Evolutionary conservation across 2,888 invertebrate species (phyloP).

Genomic region (Lumbricus terrestris): DNA sequence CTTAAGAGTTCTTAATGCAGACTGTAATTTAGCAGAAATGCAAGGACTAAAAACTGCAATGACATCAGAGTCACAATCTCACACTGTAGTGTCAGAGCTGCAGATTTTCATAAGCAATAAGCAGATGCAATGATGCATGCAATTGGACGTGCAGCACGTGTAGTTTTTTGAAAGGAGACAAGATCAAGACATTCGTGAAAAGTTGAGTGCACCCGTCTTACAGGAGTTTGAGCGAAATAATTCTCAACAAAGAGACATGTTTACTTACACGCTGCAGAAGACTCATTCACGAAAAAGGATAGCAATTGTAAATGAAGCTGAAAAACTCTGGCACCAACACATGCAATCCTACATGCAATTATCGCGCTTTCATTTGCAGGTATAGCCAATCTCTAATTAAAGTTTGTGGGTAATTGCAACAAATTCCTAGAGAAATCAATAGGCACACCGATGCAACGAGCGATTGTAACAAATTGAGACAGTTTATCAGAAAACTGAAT

Average conservation of each 20-base stretch:
- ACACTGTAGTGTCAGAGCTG: background rate
- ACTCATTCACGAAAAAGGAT: background rate
- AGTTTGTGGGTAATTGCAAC: background rate
- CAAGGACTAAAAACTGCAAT: too few species aligned
- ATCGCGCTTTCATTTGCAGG: background rate
- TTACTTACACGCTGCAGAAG: background rate
- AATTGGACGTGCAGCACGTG: background rate
- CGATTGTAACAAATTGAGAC: background rate
- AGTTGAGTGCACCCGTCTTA: background rate
- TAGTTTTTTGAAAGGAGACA: background rate
- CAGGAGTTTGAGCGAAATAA: background rate
- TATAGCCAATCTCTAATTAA: background rate
- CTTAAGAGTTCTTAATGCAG: too few species aligned
- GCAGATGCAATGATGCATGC: background rate
- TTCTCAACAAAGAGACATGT: background rate
- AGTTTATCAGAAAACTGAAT: background rate
- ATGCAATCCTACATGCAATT: background rate
- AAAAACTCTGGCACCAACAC: background rate
- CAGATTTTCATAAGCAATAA: background rate
- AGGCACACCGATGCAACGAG: constrained; percentile 3
- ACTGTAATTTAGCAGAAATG: too few species aligned
- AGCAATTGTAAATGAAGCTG: background rate
- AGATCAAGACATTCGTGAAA: background rate
- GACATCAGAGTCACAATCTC: background rate
- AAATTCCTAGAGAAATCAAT: background rate